A percentile compares a stretch with the other conserved stretches of the same genome.
Evolutionary conservation across 2,797 vertebrate species (phyloP).

Genomic region (Dendrocincla tyrannina): DNA sequence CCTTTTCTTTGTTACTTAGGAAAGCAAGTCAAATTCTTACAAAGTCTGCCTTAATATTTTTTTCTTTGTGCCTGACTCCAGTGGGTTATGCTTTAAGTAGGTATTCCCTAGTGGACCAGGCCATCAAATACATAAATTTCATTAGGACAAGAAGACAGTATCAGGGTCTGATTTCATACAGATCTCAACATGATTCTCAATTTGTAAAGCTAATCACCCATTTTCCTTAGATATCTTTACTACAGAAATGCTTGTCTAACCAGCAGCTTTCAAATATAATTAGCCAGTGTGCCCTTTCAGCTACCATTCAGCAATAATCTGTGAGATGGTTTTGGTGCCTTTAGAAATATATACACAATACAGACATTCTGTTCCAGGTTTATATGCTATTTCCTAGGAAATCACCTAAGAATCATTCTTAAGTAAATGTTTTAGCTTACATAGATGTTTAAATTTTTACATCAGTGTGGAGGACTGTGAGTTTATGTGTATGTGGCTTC

Average conservation of each 20-base stretch:
- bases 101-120: background rate
- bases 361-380: background rate
- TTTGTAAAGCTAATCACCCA: slow-evolving; percentile 60
- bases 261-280: slow-evolving; percentile 31
- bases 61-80: slow-evolving; percentile 30
- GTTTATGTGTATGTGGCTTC: background rate
- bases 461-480: background rate
- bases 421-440: background rate
- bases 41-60: background rate
- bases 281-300: slow-evolving; percentile 9
- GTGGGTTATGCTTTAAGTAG: slow-evolving; percentile 10
- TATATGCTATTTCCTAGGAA: background rate
- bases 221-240: background rate
- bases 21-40: slow-evolving; percentile 10
- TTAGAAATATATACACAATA: background rate
- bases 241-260: slow-evolving; percentile 27
- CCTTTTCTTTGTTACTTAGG: slow-evolving; percentile 22
- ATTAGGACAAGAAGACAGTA: slow-evolving; percentile 19
- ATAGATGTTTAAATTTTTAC: background rate
- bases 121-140: slow-evolving; percentile 37
- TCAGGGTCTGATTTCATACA: slow-evolving; percentile 38
- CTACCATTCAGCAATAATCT: background rate
- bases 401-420: background rate
- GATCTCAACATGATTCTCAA: slow-evolving; percentile 42
- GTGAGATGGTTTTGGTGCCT: background rate